Base-by-base conservation (phyloP, 2,888 invertebrate genomes). In the Ferdinandea cuprea region DNA sequence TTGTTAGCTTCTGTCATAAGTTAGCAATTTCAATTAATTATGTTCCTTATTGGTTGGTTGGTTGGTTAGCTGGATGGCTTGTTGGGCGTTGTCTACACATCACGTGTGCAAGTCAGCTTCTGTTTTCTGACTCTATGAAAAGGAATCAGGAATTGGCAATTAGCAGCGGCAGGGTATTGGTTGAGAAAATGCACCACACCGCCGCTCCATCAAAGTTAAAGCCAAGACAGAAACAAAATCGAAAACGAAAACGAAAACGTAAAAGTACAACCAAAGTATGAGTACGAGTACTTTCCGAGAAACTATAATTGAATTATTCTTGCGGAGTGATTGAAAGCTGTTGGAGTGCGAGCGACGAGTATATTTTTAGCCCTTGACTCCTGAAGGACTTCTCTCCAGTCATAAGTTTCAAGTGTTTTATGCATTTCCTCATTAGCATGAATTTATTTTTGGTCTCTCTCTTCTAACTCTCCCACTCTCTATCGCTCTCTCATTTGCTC, bases 11-110 rank as follows among this genome's bases (percentile, higher is more conserved):
- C 83, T 83, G 77, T 77, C 72, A 83, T 83, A 83, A 77, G 77
- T 83, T 72, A 48, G 77, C 76, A 77, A 83, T 83, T 63, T 83
- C 83, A 72, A 77, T 77, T 83, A 77, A 83, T 83, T 72, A 77
- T 50, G 56, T 50, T 77, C 54, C 58, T 65, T 76, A 40, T 56
- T 80, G 54, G 25, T 54, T 40, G 19, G n/a, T 35, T 28, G 25
- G n/a, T n/a, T n/a, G n/a, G n/a, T n/a, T n/a, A n/a, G n/a, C n/a
- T n/a, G n/a, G n/a, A n/a, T n/a, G n/a, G n/a, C n/a, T n/a, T n/a
- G n/a, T n/a, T 48, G 28, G 30, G 58, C 68, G 17, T 65, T 65
- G 44, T 28, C n/a, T 46, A 25, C 52, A 61, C 63, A 80, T 58
- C 69, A 80, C 69, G 76, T 81, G 80, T 81, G 58, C 58, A 63